phyloP scores from a whole-genome alignment of 2,113 vertebrate species.

The Pseudorhombus dupliciocellatus region DNA sequence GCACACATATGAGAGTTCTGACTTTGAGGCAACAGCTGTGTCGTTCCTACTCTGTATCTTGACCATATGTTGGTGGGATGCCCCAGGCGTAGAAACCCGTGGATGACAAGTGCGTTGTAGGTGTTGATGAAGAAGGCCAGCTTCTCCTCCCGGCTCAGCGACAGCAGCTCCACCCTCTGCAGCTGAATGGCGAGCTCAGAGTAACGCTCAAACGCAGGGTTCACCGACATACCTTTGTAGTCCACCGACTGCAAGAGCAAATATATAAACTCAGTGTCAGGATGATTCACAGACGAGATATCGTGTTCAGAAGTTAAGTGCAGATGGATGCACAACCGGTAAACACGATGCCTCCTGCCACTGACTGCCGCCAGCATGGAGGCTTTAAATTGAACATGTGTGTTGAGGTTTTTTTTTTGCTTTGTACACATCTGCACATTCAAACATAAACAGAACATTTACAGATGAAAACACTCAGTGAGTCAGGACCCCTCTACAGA shows the following conservation, averaged over 20 bases:
- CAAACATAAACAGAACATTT: background rate
- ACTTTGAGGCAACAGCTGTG: background rate
- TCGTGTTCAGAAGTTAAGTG: no score
- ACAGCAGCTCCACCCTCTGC: constrained; percentile 79
- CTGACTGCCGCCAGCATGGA: no score
- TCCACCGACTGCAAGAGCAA: constrained; percentile 75
- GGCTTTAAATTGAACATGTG: no score
- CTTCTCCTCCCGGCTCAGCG: constrained; percentile 81
- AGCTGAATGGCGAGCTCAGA: constrained; percentile 81
- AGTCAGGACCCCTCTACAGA: background rate
- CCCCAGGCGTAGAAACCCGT: constrained; percentile 79
- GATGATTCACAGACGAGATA: no score
- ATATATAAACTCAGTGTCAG: background rate
- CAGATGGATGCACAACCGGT: no score
- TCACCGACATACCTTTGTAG: constrained; percentile 78
- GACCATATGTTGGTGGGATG: constrained; percentile 83
- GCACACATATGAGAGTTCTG: background rate
- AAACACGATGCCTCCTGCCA: no score
- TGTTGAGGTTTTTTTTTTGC: no score
- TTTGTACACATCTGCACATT: background rate
- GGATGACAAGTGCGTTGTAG: constrained; percentile 85
- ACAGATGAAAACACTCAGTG: background rate
- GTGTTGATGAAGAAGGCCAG: constrained; percentile 87
- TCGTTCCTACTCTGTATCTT: constrained; percentile 80
- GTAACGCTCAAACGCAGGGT: constrained; percentile 77